phyloP scores from a whole-genome alignment of 2,888 invertebrate species.

The Mythimna loreyi region DNA sequence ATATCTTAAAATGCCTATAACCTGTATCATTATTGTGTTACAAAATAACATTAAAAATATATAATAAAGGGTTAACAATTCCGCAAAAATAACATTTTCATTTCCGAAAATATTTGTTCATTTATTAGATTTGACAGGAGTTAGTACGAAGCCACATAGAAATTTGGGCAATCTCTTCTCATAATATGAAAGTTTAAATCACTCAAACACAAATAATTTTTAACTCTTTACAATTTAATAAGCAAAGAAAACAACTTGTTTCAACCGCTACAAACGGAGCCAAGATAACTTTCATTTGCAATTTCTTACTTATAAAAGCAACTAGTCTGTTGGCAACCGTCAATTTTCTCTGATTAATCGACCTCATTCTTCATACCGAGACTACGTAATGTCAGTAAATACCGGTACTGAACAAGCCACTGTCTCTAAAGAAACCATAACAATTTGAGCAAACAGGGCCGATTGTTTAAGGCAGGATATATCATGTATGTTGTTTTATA shows the following conservation, averaged over 20 bases:
- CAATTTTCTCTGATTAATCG: conserved; percentile 8
- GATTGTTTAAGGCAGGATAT: conserved; percentile 8
- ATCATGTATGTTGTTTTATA: not conserved
- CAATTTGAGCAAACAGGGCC: conserved; percentile 17
- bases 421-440: conserved; percentile 32
- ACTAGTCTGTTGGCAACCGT: not conserved
- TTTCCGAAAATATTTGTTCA: too few species aligned
- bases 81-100: too few species aligned
- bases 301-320: not conserved
- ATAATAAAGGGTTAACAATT: too few species aligned
- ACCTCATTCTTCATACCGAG: conserved; percentile 13
- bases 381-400: not conserved
- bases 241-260: not conserved
- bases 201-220: not conserved
- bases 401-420: not conserved
- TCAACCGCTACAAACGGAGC: too few species aligned
- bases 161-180: too few species aligned
- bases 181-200: too few species aligned
- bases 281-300: conserved; percentile 6
- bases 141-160: too few species aligned
- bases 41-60: too few species aligned
- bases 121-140: too few species aligned
- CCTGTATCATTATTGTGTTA: too few species aligned
- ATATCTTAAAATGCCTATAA: too few species aligned
- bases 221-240: not conserved